Percentiles rank a stretch among this genome's conserved stretches.
phyloP scores from a whole-genome alignment of 2,888 invertebrate species.

The Macrophya alboannulata region DNA sequence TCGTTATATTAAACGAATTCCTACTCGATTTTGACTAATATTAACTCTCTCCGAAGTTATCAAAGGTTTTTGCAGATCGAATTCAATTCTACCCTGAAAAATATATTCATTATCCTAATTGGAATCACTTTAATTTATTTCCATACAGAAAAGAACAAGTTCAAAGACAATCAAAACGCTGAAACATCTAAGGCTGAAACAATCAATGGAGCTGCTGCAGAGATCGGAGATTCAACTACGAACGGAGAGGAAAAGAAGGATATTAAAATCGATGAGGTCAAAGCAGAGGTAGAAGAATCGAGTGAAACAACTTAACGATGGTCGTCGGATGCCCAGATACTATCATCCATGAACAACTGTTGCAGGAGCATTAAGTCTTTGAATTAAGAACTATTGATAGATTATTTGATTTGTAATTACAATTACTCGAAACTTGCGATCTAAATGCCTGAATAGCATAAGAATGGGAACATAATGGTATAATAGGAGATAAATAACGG shows the following conservation, averaged over 20 bases:
- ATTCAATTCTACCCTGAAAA: background rate
- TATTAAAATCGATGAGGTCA: slow-evolving; percentile 59
- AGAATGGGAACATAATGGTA: background rate
- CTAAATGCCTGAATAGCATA: background rate
- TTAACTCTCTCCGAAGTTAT: background rate
- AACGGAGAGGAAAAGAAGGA: slow-evolving; percentile 68
- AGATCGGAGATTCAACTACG: slow-evolving; percentile 63
- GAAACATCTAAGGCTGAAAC: slow-evolving; percentile 73
- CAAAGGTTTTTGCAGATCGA: background rate
- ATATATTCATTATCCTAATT: background rate
- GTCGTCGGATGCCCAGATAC: background rate
- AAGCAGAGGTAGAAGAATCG: background rate
- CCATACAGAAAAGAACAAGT: slow-evolving; percentile 86
- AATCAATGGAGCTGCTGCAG: slow-evolving; percentile 38
- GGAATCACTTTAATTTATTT: slow-evolving; percentile 54
- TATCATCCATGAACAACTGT: background rate
- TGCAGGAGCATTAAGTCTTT: slow-evolving; percentile 22
- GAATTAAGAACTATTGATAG: background rate
- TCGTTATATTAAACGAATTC: background rate
- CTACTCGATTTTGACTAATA: background rate
- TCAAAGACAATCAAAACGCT: slow-evolving; percentile 82
- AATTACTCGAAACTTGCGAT: background rate
- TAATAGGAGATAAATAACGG: background rate
- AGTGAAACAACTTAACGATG: slow-evolving; percentile 37
- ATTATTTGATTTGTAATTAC: background rate